These are phyloP conservation scores for Enteromius unitaeniatus DNA, from an alignment of 2,797 vertebrate species.

Conservation along the genomic window DNA sequence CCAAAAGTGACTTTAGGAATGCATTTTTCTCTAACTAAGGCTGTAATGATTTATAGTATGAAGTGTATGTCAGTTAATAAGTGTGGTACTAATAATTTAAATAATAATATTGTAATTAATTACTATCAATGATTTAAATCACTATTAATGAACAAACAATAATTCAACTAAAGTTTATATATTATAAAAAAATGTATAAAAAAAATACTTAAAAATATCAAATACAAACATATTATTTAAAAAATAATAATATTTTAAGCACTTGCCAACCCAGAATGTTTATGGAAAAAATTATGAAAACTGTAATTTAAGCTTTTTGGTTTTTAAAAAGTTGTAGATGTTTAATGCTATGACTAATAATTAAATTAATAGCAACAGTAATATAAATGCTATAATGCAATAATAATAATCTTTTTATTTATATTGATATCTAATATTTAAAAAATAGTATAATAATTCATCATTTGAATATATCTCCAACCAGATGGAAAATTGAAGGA, in stretches of 20 bases:
- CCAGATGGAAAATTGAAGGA: background rate
- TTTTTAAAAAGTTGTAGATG: background rate
- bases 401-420: background rate
- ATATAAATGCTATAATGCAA: background rate
- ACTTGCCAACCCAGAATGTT: background rate
- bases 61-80: background rate
- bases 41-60: background rate
- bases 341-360: background rate
- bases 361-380: background rate
- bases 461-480: background rate
- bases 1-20: background rate
- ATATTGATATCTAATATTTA: background rate
- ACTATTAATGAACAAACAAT: background rate
- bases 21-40: background rate
- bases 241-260: background rate
- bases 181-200: background rate
- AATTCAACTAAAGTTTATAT: background rate
- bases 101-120: background rate
- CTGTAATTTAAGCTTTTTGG: background rate
- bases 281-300: background rate
- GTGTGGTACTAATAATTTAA: background rate
- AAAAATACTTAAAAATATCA: no score
- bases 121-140: background rate
- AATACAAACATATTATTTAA: no score
- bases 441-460: background rate